Conservation (phyloP, 1,140 invertebrate species). For the Cherax quadricarinatus region DNA sequence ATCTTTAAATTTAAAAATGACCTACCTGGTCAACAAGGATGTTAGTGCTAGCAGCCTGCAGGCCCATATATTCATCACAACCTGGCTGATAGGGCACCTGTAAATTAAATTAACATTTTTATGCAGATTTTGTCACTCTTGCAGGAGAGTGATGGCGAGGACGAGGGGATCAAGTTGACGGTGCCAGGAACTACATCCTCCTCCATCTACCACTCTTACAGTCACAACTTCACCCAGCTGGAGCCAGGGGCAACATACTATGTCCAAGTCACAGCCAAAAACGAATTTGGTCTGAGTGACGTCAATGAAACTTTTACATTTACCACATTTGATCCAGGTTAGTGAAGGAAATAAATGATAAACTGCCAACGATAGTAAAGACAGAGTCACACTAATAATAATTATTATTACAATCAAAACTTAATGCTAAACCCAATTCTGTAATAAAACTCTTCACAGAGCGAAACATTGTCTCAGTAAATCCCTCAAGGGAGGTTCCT, state of each 20-base stretch:
- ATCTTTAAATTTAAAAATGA: too few relatives aligned
- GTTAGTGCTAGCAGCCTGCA: too few relatives aligned
- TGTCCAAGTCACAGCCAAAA: slow-evolving; percentile 38
- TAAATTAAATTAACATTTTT: too few relatives aligned
- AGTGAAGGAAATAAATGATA: neutral
- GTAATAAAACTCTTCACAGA: too few relatives aligned
- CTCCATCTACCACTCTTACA: slow-evolving; percentile 45
- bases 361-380: neutral
- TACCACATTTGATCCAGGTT: slow-evolving; percentile 44
- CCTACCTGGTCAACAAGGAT: too few relatives aligned
- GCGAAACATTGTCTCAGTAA: too few relatives aligned
- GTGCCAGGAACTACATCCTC: slow-evolving; percentile 54
- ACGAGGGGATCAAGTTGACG: slow-evolving; percentile 47
- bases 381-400: neutral
- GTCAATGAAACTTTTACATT: slow-evolving; percentile 52
- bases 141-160: slow-evolving; percentile 47
- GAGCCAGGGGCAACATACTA: slow-evolving; percentile 43
- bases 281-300: slow-evolving; percentile 54
- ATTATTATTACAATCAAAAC: neutral
- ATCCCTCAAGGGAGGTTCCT: too few relatives aligned
- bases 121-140: neutral
- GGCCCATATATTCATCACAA: too few relatives aligned
- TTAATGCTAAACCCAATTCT: too few relatives aligned
- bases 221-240: slow-evolving; percentile 44
- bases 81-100: too few relatives aligned